phyloP scores from a whole-genome alignment of 2,888 invertebrate genomes.

The Lasiommata megera region DNA sequence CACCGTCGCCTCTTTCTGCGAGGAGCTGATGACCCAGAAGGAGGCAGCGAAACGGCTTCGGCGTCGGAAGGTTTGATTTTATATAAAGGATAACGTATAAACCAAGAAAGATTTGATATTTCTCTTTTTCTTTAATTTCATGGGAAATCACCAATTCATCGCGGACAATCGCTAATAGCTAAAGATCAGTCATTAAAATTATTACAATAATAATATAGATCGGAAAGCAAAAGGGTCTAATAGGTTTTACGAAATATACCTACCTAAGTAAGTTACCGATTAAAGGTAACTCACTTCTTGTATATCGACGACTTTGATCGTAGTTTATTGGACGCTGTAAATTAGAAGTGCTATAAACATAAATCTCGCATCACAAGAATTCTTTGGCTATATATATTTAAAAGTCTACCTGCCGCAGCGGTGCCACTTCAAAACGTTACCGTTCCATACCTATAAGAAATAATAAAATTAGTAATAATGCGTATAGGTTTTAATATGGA shows the following conservation, averaged over 20 bases:
- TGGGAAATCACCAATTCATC: too few relatives aligned
- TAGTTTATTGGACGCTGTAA: slow-evolving; percentile 68
- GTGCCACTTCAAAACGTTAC: slow-evolving; percentile 31
- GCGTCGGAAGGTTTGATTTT: too few relatives aligned
- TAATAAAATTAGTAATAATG: background rate
- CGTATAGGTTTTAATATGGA: too few relatives aligned
- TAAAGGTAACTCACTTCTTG: slow-evolving; percentile 42
- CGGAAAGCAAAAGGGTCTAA: background rate
- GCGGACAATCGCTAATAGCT: too few relatives aligned
- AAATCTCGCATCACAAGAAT: slow-evolving; percentile 75
- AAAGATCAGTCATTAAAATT: too few relatives aligned
- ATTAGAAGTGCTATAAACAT: slow-evolving; percentile 73
- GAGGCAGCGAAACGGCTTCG: too few relatives aligned
- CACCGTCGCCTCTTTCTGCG: too few relatives aligned
- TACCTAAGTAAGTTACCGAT: slow-evolving; percentile 1
- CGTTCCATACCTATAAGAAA: slow-evolving; percentile 4
- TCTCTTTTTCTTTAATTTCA: too few relatives aligned
- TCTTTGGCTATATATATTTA: slow-evolving; percentile 55
- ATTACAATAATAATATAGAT: too few relatives aligned
- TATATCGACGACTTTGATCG: slow-evolving; percentile 62
- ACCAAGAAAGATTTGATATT: too few relatives aligned
- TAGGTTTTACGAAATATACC: slow-evolving; percentile 1
- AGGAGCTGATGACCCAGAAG: too few relatives aligned
- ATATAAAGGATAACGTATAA: too few relatives aligned
- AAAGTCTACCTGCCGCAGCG: slow-evolving; percentile 50